Evolutionary conservation across 2,888 invertebrate genomes (phyloP).

Genomic region (Agonopterix heracliana): DNA sequence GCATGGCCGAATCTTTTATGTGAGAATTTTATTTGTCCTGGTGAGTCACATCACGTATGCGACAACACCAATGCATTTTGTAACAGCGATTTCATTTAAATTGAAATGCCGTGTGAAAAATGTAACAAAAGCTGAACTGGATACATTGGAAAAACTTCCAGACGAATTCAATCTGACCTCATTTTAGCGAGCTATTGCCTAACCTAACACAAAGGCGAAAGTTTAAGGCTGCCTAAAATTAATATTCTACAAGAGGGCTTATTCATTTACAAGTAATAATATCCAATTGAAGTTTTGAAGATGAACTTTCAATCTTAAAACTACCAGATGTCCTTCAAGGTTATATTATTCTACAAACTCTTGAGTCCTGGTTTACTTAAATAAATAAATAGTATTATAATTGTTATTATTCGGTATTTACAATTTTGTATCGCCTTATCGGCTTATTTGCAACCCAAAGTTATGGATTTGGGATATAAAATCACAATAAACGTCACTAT

Average conservation of each 20-base stretch:
- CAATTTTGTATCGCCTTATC: too few relatives aligned
- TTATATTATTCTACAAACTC: too few relatives aligned
- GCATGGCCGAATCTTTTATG: slow-evolving; percentile 41
- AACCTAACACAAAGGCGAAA: slow-evolving; percentile 5
- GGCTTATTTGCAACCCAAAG: too few relatives aligned
- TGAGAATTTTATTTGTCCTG: slow-evolving; percentile 30
- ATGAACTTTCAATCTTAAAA: too few relatives aligned
- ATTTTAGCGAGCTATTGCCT: slow-evolving; percentile 5
- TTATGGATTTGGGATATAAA: too few relatives aligned
- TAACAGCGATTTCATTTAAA: not conserved
- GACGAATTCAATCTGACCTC: not conserved
- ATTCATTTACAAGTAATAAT: not conserved
- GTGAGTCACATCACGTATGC: slow-evolving; percentile 25
- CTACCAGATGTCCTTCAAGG: too few relatives aligned
- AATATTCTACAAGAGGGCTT: slow-evolving; percentile 13
- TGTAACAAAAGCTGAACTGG: slow-evolving; percentile 1
- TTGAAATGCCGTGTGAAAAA: slow-evolving; percentile 2
- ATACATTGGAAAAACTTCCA: not conserved
- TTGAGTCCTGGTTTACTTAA: too few relatives aligned
- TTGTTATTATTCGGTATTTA: too few relatives aligned
- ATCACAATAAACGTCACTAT: too few relatives aligned
- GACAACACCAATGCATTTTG: slow-evolving; percentile 23
- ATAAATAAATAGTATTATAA: too few relatives aligned
- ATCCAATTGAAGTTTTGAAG: not conserved
- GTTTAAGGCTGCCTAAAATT: slow-evolving; percentile 10